Evolutionary conservation across 1,140 invertebrate species (phyloP).

Genomic region (Drosophila suzukii): DNA sequence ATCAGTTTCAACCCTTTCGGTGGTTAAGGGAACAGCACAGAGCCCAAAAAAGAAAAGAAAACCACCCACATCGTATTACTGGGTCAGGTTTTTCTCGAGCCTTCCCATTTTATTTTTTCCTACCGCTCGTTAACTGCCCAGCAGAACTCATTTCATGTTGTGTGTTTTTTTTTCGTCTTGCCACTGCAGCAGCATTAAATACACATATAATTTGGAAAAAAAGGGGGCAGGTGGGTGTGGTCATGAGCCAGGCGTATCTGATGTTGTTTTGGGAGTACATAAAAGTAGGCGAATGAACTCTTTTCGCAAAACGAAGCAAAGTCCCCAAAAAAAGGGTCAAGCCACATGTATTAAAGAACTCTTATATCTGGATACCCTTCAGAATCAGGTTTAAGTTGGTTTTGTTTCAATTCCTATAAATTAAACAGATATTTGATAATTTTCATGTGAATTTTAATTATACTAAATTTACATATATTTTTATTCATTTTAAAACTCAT

Average conservation of each 20-base stretch:
- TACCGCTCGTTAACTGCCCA: conserved; percentile 48
- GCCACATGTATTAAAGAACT: conserved; percentile 23
- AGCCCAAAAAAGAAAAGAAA: conserved; percentile 4
- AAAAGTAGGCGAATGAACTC: conserved; percentile 69
- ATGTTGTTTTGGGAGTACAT: conserved; percentile 36
- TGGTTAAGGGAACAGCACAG: conserved; percentile 13
- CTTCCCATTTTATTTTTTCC: background rate
- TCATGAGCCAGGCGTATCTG: conserved; percentile 30
- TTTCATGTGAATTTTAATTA: too few species aligned
- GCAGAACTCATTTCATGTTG: conserved; percentile 32
- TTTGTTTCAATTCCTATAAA: background rate
- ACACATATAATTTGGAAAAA: conserved; percentile 60
- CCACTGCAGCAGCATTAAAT: conserved; percentile 57
- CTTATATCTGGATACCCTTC: conserved; percentile 2
- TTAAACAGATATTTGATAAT: too few species aligned
- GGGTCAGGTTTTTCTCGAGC: conserved; percentile 30
- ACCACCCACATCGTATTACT: conserved; percentile 43
- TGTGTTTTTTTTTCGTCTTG: conserved; percentile 27
- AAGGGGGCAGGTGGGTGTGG: conserved; percentile 37
- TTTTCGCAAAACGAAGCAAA: conserved; percentile 14
- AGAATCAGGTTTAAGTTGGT: conserved; percentile 18
- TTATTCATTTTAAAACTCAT: background rate
- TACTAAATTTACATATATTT: too few species aligned
- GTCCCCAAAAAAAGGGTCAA: conserved; percentile 60
- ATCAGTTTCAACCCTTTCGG: conserved; percentile 33